Base-by-base conservation (phyloP, 2,113 vertebrate genomes). In the Plotosus lineatus region DNA sequence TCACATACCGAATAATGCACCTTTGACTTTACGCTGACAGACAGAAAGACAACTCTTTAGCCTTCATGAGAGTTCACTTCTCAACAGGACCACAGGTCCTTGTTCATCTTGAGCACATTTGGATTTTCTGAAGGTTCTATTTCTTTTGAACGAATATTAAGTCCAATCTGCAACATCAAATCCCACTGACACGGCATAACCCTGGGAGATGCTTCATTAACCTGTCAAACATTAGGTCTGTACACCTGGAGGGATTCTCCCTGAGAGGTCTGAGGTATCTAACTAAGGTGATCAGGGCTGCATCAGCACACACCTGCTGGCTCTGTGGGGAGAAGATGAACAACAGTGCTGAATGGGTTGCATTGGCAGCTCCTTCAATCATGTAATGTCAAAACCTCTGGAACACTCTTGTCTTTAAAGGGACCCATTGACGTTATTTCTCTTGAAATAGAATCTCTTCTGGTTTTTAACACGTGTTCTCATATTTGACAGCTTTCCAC, bases 231-330 rank as follows among this genome's bases (percentile, higher is more conserved):
- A 83, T 84, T 68, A 33, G 82, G 83, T 89, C 87, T 87, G 87
- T 86, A 86, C 83, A 69, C 88, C 86, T 77, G 79, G 73, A 80
- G 75, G 80, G 86, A 73, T 63, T 83, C 82, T 90, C 90, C 87
- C 88, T 7, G 58, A 28, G 58, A 28, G 87, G 89, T 87, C 73
- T 36, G 51, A 14, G 82, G 74, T 75, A 82, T 78, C 88, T 89
- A 90, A 89, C 91, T 90, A 90, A 92, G 92, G 93, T 92, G 92
- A 92, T 92, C 88, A 87, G 89, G 89, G 89, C 91, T 90, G 87
- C 89, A 89, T 92, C 91, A 92, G 90, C 78, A 72, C 65, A 85
- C 91, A 91, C 91, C 92, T 93, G 92, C 90, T 82, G 81, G 87
- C 83, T 82, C 86, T 89, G 82, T 82, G 69, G 33, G 69, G 48